These are phyloP conservation scores for Folsomia manolachei DNA, from an alignment of 2,888 invertebrate genomes.

Conservation along the genomic window DNA sequence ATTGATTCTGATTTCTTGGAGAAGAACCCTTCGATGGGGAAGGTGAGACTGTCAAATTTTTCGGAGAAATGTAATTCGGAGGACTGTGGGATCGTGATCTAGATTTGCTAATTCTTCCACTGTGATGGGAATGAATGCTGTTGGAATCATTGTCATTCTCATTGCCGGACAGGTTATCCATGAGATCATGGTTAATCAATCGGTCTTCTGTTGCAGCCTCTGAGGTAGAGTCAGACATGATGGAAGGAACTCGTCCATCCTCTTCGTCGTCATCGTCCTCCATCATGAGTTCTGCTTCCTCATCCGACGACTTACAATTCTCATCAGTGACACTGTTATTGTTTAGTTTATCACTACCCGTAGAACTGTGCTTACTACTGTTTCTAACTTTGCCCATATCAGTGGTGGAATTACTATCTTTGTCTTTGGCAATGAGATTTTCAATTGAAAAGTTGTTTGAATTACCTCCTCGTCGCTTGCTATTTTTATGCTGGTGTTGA, in stretches of 20 bases:
- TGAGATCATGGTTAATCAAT: constrained; percentile 27
- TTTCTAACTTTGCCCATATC: constrained; percentile 5
- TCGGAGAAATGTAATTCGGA: not conserved
- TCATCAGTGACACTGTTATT: not conserved
- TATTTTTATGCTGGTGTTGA: constrained; percentile 27
- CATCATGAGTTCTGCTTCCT: constrained; percentile 24
- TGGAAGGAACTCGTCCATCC: constrained; percentile 42
- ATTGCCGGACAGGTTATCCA: constrained; percentile 23
- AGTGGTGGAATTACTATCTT: constrained; percentile 18
- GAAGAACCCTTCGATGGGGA: constrained; percentile 14
- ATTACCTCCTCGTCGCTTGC: constrained; percentile 40
- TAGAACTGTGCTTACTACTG: not conserved
- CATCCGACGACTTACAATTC: constrained; percentile 11
- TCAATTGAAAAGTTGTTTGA: constrained; percentile 50
- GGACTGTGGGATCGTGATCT: constrained; percentile 31
- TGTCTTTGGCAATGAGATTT: constrained; percentile 51
- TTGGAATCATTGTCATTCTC: constrained; percentile 38
- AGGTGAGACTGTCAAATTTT: constrained; percentile 20
- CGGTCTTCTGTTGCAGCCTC: constrained; percentile 30
- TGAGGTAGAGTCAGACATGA: constrained; percentile 43
- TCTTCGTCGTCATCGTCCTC: constrained; percentile 35
- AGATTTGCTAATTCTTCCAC: constrained; percentile 32
- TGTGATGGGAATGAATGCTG: constrained; percentile 25
- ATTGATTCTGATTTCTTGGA: not conserved
- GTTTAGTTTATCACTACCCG: not conserved